Conservation (phyloP, 2,888 invertebrate genomes). For the Euphydryas editha region DNA sequence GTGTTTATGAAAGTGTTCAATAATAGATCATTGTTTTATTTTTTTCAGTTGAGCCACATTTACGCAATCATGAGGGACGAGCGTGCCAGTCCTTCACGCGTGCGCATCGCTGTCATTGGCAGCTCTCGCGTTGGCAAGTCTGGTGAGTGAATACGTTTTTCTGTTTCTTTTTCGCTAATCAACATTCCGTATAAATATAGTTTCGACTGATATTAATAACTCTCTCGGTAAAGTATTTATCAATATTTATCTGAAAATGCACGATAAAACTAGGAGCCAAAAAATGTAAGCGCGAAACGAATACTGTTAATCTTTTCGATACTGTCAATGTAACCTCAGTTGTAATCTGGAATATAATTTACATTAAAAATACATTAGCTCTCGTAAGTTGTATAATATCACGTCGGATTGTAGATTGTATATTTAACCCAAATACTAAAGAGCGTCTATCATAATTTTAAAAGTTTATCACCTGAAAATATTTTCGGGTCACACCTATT, state of each 20-base stretch:
- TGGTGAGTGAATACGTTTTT: conserved; percentile 78
- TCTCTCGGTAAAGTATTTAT: conserved; percentile 21
- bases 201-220: conserved; percentile 24
- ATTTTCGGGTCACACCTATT: conserved; percentile 37
- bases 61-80: conserved; percentile 81
- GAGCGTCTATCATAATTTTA: conserved; percentile 55
- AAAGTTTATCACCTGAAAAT: conserved; percentile 49
- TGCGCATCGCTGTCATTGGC: conserved; percentile 89
- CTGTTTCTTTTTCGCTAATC: conserved; percentile 28
- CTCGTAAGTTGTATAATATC: conserved; percentile 29
- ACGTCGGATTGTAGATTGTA: conserved; percentile 41
- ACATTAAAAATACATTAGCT: conserved; percentile 17
- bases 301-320: not conserved
- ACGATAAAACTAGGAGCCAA: not conserved
- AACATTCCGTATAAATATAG: conserved; percentile 32
- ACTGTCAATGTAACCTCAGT: not conserved
- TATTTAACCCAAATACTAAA: conserved; percentile 58
- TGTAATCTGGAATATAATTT: not conserved
- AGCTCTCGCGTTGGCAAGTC: conserved; percentile 92
- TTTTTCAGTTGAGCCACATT: conserved; percentile 56
- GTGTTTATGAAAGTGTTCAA: not conserved
- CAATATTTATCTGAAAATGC: not conserved
- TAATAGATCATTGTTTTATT: conserved; percentile 52
- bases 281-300: not conserved
- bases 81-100: conserved; percentile 85